These are phyloP conservation scores for Hycleus cichorii DNA, from an alignment of 1,140 invertebrate genomes.

Conservation along the genomic window DNA sequence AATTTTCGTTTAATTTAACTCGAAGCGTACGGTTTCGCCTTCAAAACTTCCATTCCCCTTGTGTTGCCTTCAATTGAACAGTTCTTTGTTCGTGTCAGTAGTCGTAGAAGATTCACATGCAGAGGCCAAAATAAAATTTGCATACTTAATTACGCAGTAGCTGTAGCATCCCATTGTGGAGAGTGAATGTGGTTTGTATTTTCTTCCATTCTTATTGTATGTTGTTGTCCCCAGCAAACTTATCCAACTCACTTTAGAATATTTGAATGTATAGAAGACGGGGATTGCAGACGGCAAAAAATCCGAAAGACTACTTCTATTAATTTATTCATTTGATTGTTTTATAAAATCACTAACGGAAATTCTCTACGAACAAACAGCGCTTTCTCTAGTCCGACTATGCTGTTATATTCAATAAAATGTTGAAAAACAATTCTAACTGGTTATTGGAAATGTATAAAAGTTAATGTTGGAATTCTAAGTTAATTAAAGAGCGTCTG, in stretches of 20 bases:
- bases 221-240: too few species aligned
- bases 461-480: too few species aligned
- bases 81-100: conserved; percentile 20
- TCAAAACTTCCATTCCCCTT: conserved; percentile 2
- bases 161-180: conserved; percentile 9
- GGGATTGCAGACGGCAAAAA: conserved; percentile 5
- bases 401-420: too few species aligned
- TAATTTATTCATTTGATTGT: conserved; percentile 7
- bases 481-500: too few species aligned
- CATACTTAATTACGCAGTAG: conserved; percentile 28
- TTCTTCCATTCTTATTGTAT: conserved; percentile 13
- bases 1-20: conserved; percentile 8
- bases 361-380: too few species aligned
- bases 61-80: conserved; percentile 20
- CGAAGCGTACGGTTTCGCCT: conserved; percentile 8
- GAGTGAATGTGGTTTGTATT: conserved; percentile 11
- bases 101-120: conserved; percentile 20
- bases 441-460: too few species aligned
- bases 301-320: conserved; percentile 11
- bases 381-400: too few species aligned
- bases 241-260: conserved; percentile 2
- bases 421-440: too few species aligned
- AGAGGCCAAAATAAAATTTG: conserved; percentile 27
- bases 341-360: too few species aligned
- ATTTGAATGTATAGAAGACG: not conserved